Conservation (phyloP, 2,113 vertebrate species). For the Trematocara zebra region DNA sequence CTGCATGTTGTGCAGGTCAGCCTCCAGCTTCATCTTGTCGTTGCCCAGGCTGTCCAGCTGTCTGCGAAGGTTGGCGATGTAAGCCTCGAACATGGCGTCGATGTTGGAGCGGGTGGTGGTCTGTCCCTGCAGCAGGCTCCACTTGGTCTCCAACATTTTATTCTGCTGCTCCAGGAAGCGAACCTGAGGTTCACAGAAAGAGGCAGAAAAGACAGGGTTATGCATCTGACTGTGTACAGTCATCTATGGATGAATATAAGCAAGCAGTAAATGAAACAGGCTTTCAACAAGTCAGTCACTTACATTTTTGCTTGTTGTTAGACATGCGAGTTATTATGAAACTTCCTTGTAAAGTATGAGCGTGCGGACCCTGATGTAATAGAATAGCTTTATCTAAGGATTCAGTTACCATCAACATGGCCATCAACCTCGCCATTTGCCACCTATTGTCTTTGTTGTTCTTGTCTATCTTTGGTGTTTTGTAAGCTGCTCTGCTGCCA, state of each 20-base stretch:
- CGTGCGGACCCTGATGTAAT: not conserved
- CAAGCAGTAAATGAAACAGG: not conserved
- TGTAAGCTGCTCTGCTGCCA: not conserved
- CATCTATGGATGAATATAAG: not conserved
- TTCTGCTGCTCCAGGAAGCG: slow-evolving; percentile 98
- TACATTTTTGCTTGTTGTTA: not conserved
- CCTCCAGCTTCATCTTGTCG: slow-evolving; percentile 87
- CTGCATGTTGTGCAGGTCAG: slow-evolving; percentile 87
- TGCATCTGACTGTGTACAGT: not conserved
- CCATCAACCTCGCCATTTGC: not conserved
- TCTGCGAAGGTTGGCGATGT: slow-evolving; percentile 80
- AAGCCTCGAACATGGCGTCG: slow-evolving; percentile 85
- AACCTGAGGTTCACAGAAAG: slow-evolving; percentile 65
- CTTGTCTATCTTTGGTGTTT: slow-evolving; percentile 36
- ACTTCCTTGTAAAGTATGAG: not conserved
- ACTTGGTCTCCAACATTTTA: slow-evolving; percentile 97
- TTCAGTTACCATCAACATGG: not conserved
- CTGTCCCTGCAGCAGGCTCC: slow-evolving; percentile 88
- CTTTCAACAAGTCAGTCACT: not conserved
- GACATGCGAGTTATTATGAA: not conserved
- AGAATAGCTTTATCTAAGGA: not conserved
- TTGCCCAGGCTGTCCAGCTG: slow-evolving; percentile 82
- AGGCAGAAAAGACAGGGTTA: not conserved
- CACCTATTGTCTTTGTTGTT: slow-evolving; percentile 7
- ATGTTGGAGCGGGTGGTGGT: slow-evolving; percentile 77